Evolutionary conservation across 2,888 invertebrate genomes (phyloP).

Genomic region (Spodoptera exigua): DNA sequence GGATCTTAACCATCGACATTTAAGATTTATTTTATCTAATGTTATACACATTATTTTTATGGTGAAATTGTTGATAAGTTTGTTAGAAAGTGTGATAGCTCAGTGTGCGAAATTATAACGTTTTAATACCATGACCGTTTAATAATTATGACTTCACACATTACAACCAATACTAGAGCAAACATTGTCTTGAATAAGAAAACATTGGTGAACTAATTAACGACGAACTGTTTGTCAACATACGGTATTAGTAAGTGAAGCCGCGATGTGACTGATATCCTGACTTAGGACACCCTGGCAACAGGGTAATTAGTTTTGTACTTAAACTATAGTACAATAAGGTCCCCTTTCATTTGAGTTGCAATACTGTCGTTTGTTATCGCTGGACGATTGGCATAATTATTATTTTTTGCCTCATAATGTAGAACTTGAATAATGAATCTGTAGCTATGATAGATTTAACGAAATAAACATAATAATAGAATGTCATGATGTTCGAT

Average conservation of each 20-base stretch:
- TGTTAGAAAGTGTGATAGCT: neutral
- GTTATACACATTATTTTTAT: neutral
- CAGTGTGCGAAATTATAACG: slow-evolving; percentile 17
- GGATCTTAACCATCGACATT: neutral
- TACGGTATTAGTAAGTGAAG: slow-evolving; percentile 2
- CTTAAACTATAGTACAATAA: slow-evolving; percentile 44
- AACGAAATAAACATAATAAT: slow-evolving; percentile 32
- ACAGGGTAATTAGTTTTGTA: slow-evolving; percentile 52
- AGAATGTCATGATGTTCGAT: slow-evolving; percentile 20
- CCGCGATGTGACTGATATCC: slow-evolving; percentile 7
- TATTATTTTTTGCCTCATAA: slow-evolving; percentile 18
- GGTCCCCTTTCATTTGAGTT: slow-evolving; percentile 27
- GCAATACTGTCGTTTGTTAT: slow-evolving; percentile 29
- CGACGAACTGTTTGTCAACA: slow-evolving; percentile 6
- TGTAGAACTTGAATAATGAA: slow-evolving; percentile 20
- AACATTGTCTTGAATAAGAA: slow-evolving; percentile 5
- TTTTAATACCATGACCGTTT: slow-evolving; percentile 6
- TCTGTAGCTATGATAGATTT: slow-evolving; percentile 23
- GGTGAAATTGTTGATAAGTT: slow-evolving; percentile 5
- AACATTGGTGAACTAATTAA: neutral
- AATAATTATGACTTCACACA: slow-evolving; percentile 4
- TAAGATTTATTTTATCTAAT: slow-evolving; percentile 6
- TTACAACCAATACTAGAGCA: neutral
- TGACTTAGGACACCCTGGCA: slow-evolving; percentile 42
- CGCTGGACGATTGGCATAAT: slow-evolving; percentile 43